These are phyloP conservation scores for Potorous gilbertii DNA, from an alignment of 2,797 vertebrate genomes.

Conservation along the genomic window DNA sequence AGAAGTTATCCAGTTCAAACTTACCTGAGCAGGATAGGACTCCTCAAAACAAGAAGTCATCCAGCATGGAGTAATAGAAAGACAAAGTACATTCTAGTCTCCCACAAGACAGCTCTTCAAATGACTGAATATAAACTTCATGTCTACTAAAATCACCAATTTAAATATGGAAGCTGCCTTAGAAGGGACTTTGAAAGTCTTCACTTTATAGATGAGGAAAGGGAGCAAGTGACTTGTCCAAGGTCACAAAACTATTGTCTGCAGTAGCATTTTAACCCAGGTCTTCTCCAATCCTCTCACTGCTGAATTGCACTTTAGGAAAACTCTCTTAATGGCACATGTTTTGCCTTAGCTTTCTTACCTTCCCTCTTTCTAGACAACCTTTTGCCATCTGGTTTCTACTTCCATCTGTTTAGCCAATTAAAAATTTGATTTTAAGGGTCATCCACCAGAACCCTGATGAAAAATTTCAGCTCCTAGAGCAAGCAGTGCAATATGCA, in stretches of 20 bases:
- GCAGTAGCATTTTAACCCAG: not conserved
- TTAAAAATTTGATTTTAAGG: not conserved
- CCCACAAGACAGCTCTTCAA: not conserved
- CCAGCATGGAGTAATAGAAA: not conserved
- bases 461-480: not conserved
- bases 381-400: not conserved
- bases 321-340: not conserved
- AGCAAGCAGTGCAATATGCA: not conserved
- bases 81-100: not conserved
- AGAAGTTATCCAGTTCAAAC: not conserved
- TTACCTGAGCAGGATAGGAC: not conserved
- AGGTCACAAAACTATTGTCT: not conserved
- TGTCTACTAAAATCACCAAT: not conserved
- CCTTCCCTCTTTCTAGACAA: not conserved
- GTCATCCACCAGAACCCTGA: not conserved
- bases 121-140: not conserved
- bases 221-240: not conserved
- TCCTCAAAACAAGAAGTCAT: not conserved
- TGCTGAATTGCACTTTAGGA: too few species aligned
- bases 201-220: not conserved
- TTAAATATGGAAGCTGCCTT: not conserved
- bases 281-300: too few species aligned
- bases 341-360: not conserved
- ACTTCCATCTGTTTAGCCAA: not conserved
- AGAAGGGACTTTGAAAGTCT: not conserved